These are phyloP conservation scores for Druon quercuslanigerum DNA, from an alignment of 1,140 invertebrate genomes.

Conservation along the genomic window DNA sequence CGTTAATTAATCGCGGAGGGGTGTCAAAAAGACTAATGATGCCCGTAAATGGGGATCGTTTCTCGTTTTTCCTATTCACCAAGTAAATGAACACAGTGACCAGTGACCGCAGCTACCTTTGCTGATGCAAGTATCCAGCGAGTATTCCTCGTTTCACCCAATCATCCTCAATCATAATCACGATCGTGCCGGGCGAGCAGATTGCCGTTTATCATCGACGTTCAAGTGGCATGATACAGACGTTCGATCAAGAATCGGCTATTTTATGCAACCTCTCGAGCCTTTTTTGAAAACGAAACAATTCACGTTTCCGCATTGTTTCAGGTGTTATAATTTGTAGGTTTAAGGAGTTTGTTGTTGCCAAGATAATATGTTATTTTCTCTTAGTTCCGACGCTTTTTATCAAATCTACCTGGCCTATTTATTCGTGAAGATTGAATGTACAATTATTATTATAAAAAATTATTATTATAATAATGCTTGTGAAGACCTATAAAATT, in stretches of 20 bases:
- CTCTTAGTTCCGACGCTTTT: too few species aligned
- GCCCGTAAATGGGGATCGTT: conserved; percentile 34
- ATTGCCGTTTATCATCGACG: conserved; percentile 48
- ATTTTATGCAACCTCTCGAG: neutral
- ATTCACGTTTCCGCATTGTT: neutral
- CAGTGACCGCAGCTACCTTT: neutral
- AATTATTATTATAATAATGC: too few species aligned
- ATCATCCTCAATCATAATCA: conserved; percentile 57
- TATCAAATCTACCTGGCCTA: too few species aligned
- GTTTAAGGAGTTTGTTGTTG: too few species aligned
- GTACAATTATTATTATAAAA: too few species aligned
- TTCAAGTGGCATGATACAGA: conserved; percentile 43
- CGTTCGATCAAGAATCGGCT: conserved; percentile 40
- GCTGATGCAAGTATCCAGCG: neutral
- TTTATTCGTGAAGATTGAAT: too few species aligned
- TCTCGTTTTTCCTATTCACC: neutral
- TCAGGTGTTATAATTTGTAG: too few species aligned
- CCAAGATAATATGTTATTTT: too few species aligned
- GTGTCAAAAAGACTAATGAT: conserved; percentile 56
- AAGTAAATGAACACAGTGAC: neutral
- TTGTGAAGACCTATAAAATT: too few species aligned
- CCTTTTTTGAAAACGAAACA: neutral
- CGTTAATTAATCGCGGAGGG: conserved; percentile 51
- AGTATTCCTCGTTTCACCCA: conserved; percentile 36
- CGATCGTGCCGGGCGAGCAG: conserved; percentile 44